phyloP scores from a whole-genome alignment of 1,140 invertebrate genomes.

The Ctenoplectra terminalis region DNA sequence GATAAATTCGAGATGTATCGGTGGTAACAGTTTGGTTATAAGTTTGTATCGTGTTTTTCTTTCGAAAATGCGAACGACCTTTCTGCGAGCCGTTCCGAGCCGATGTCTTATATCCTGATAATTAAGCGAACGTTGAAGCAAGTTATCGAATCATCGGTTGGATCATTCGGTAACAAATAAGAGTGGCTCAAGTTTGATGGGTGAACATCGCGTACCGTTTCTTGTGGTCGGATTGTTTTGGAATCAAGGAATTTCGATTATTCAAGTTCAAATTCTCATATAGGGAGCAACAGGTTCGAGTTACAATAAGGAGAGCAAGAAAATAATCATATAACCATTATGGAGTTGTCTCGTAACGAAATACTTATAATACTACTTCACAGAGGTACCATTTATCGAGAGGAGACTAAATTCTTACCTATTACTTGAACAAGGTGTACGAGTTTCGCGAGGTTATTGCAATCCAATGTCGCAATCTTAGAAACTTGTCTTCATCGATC shows the following conservation, averaged over 20 bases:
- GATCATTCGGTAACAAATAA: too few relatives aligned
- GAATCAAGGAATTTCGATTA: too few relatives aligned
- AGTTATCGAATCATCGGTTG: background rate
- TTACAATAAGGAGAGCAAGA: background rate
- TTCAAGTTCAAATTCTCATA: too few relatives aligned
- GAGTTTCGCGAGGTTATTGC: background rate
- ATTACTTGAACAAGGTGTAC: background rate
- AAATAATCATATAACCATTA: background rate
- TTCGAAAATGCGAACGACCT: background rate
- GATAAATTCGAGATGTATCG: constrained; percentile 3
- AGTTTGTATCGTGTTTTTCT: too few relatives aligned
- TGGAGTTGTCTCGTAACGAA: background rate
- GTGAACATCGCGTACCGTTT: too few relatives aligned
- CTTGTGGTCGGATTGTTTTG: too few relatives aligned
- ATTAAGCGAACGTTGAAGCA: background rate
- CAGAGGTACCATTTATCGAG: background rate
- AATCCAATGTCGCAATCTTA: background rate
- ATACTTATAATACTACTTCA: background rate
- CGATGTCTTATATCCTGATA: background rate
- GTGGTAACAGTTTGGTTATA: constrained; percentile 15
- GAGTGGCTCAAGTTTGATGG: too few relatives aligned
- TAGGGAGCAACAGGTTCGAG: background rate
- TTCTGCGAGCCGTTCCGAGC: background rate
- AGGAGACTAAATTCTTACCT: background rate
- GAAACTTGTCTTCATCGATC: too few relatives aligned